A percentile compares a stretch with the other conserved stretches of the same genome.
Conservation (phyloP, 2,888 invertebrate genomes). For the Dastarcus helophoroides region DNA sequence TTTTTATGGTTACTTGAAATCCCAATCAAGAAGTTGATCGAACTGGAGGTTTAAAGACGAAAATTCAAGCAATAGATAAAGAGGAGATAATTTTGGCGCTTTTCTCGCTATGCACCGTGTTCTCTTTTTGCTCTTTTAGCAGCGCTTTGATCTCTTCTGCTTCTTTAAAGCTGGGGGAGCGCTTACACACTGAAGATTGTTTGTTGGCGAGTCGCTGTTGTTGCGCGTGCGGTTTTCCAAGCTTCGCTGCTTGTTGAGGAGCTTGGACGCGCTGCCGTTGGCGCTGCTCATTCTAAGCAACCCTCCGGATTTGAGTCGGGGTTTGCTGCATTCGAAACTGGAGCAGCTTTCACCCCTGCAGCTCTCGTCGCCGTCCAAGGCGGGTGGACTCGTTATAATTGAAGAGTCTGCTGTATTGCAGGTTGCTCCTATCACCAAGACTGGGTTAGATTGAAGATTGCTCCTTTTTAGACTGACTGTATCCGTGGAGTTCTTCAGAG, state of each 20-base stretch:
- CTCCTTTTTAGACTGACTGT: constrained; percentile 26
- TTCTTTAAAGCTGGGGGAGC: constrained; percentile 38
- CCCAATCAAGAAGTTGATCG: not conserved
- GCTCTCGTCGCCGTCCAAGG: constrained; percentile 51
- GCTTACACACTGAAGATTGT: constrained; percentile 31
- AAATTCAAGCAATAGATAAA: no score
- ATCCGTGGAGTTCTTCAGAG: constrained; percentile 29
- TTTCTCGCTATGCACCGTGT: constrained; percentile 38
- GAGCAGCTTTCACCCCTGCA: constrained; percentile 52
- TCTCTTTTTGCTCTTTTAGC: constrained; percentile 35
- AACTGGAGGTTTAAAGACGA: constrained; percentile 1
- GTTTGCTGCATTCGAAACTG: constrained; percentile 46
- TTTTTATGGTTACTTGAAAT: not conserved
- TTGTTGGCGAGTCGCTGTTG: constrained; percentile 35
- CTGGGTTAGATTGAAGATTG: constrained; percentile 45
- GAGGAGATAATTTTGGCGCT: constrained; percentile 49
- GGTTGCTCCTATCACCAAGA: constrained; percentile 39
- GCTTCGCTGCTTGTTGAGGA: constrained; percentile 26
- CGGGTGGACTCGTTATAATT: constrained; percentile 42
- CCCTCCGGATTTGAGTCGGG: no score
- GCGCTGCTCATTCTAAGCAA: constrained; percentile 29
- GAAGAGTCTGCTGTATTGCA: constrained; percentile 39
- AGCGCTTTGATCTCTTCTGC: constrained; percentile 34
- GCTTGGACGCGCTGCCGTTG: constrained; percentile 22
- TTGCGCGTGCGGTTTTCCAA: constrained; percentile 31